Conservation (phyloP, 2,797 vertebrate genomes). For the Sylvia borin region DNA sequence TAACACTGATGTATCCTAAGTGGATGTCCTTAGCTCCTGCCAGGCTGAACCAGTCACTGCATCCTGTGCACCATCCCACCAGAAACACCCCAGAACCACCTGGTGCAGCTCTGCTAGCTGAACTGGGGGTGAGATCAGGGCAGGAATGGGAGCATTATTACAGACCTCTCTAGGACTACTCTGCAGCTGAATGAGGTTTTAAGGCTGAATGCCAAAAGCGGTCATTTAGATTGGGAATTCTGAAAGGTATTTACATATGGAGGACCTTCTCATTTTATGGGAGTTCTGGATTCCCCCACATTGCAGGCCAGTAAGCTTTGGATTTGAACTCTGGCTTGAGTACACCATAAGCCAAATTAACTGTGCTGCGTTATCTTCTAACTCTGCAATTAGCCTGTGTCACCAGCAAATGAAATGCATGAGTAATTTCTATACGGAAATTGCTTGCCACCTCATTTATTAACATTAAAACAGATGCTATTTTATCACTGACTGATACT, state of each 20-base stretch:
- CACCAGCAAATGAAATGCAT: slow-evolving; percentile 70
- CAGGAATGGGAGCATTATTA: background rate
- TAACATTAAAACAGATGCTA: slow-evolving; percentile 74
- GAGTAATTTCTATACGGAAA: slow-evolving; percentile 69
- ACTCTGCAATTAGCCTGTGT: slow-evolving; percentile 69
- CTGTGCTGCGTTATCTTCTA: slow-evolving; percentile 50
- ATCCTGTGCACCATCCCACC: rapidly evolving
- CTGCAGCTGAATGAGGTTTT: background rate
- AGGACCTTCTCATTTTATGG: background rate
- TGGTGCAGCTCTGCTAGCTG: background rate
- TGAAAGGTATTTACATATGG: background rate
- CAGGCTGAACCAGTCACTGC: background rate
- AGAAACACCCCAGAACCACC: background rate
- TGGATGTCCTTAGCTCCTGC: background rate
- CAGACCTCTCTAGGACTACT: background rate
- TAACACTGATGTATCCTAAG: background rate
- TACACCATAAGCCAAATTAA: slow-evolving; percentile 44
- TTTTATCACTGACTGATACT: slow-evolving; percentile 72
- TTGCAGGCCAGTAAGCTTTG: background rate
- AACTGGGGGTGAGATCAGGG: background rate
- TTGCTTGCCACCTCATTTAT: slow-evolving; percentile 72
- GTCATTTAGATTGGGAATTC: background rate
- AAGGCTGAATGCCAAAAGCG: background rate
- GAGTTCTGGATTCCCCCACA: background rate
- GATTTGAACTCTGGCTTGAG: slow-evolving; percentile 16